Percentiles rank a stretch among this genome's conserved stretches.
Conservation (phyloP, 2,113 vertebrate species). For the Phrynocephalus versicolor region DNA sequence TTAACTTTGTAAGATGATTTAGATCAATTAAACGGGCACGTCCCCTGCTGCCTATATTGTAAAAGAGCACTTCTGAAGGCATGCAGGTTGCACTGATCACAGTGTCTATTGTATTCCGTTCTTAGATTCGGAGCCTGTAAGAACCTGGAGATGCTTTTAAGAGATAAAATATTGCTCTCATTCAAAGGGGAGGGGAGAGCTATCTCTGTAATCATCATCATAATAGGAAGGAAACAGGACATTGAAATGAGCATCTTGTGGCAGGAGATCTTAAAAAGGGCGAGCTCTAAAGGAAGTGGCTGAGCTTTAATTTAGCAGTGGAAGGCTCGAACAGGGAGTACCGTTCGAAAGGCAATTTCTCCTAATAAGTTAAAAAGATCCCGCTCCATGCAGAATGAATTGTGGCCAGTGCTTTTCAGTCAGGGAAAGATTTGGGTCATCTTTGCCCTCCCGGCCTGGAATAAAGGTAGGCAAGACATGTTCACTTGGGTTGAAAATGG, state of each 20-base stretch:
- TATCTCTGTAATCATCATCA: constrained; percentile 17
- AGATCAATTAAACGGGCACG: neutral
- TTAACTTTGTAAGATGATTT: constrained; percentile 5
- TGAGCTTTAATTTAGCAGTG: constrained; percentile 59
- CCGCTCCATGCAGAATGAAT: neutral
- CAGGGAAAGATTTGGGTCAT: neutral
- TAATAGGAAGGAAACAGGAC: constrained; percentile 41
- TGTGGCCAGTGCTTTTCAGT: neutral
- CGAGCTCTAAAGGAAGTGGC: constrained; percentile 49
- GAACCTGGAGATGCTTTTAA: constrained; percentile 45
- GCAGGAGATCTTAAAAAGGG: constrained; percentile 34
- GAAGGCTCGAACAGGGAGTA: constrained; percentile 24
- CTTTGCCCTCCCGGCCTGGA: no score
- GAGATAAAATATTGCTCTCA: constrained; percentile 49
- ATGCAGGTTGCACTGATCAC: neutral
- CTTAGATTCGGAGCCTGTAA: constrained; percentile 13
- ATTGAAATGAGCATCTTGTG: constrained; percentile 53
- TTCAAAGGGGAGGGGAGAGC: constrained; percentile 31
- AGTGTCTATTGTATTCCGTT: neutral
- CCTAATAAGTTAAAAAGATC: neutral
- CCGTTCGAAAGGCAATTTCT: constrained; percentile 27
- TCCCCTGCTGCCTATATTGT: neutral
- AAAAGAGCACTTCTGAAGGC: constrained; percentile 8
- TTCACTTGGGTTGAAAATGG: no score
- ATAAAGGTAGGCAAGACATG: no score